Evolutionary conservation across 2,797 vertebrate genomes (phyloP).

Genomic region (Lithobates pipiens): DNA sequence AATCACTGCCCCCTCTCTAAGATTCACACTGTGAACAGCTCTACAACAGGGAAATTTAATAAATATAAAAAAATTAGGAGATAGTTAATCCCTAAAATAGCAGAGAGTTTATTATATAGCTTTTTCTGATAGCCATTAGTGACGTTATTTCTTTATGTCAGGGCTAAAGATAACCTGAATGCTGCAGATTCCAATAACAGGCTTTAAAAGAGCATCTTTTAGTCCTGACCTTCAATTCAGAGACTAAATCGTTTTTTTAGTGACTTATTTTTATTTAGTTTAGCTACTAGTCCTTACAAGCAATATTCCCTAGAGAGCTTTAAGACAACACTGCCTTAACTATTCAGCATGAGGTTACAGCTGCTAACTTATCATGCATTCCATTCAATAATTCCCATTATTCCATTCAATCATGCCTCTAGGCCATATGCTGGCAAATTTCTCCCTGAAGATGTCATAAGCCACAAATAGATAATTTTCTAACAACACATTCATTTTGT

Average conservation of each 20-base stretch:
- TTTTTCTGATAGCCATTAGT: no score
- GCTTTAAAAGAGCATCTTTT: background rate
- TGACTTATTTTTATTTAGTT: background rate
- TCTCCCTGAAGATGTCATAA: background rate
- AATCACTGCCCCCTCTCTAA: no score
- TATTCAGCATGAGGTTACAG: background rate
- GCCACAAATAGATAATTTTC: background rate
- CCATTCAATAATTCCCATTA: slow-evolving; percentile 5
- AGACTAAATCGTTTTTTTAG: background rate
- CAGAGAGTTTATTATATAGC: no score
- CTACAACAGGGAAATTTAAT: no score
- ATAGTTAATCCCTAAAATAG: no score
- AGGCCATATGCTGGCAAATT: background rate
- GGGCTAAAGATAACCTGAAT: no score
- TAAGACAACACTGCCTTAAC: background rate
- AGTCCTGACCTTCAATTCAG: background rate
- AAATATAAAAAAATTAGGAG: no score
- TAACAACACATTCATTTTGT: background rate
- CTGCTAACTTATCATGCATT: slow-evolving; percentile 5
- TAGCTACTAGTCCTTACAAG: background rate
- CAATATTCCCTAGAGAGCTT: background rate
- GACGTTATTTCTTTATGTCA: no score
- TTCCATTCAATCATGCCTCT: background rate
- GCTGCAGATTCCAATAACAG: no score
- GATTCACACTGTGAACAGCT: no score